Base-by-base conservation (phyloP, 2,888 invertebrate species). In the Octodonta nipae region DNA sequence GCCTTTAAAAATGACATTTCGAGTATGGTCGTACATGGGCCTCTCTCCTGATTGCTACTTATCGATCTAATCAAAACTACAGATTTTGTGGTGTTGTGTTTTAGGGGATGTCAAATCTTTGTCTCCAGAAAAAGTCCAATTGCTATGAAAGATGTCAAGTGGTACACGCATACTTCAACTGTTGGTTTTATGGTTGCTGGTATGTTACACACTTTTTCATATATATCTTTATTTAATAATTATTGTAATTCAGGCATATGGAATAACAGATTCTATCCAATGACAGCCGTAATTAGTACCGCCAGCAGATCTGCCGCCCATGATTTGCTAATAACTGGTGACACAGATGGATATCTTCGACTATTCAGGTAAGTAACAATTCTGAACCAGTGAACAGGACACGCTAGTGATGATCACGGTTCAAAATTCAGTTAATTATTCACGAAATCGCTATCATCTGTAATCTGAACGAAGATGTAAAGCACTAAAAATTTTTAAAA, bases 21-120 rank as follows among this genome's bases (percentile, higher is more conserved):
- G n/a, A n/a, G n/a, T n/a, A n/a, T n/a, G n/a, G n/a, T n/a, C n/a
- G n/a, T n/a, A n/a, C n/a, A n/a, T n/a, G n/a, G n/a, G n/a, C n/a
- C n/a, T n/a, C n/a, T n/a, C n/a, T n/a, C n/a, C n/a, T n/a, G n/a
- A n/a, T n/a, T n/a, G n/a, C n/a, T n/a, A n/a, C n/a, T n/a, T n/a
- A n/a, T n/a, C n/a, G n/a, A n/a, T n/a, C n/a, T n/a, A n/a, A n/a
- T n/a, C n/a, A n/a, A n/a, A n/a, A n/a, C n/a, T n/a, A n/a, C n/a
- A n/a, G n/a, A n/a, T n/a, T n/a, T n/a, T n/a, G n/a, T n/a, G n/a
- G n/a, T n/a, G n/a, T n/a, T n/a, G n/a, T n/a, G n/a, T n/a, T n/a
- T n/a, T 53, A 84, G 84, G 89, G 88, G 87, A 87, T 54, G 78
- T 87, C n/a, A 84, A 85, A 59, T 77, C 85, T 0, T 61, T 88